Percentiles rank a stretch among this genome's conserved stretches.
These are phyloP conservation scores for Castor canadensis DNA, from an alignment of 2,113 vertebrate genomes.

Conservation along the genomic window DNA sequence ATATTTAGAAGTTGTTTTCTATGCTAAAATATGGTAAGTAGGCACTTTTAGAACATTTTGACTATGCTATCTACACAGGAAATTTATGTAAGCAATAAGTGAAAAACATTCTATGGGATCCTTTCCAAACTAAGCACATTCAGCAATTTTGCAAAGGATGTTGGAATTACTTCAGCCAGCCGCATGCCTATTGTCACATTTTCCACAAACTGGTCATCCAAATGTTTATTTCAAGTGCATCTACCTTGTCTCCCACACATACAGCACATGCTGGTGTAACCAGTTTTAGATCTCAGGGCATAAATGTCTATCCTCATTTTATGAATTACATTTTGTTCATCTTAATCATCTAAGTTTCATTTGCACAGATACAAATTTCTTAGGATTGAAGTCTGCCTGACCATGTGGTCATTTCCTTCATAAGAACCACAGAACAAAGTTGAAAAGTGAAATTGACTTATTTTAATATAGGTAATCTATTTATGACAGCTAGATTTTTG, in stretches of 20 bases:
- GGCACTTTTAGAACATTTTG: not conserved
- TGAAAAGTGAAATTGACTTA: not conserved
- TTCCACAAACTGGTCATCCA: not conserved
- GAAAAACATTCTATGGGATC: not conserved
- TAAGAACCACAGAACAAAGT: not conserved
- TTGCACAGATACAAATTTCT: not conserved
- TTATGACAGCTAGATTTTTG: not conserved
- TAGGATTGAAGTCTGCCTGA: not conserved
- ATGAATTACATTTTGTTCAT: not conserved
- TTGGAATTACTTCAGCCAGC: not conserved
- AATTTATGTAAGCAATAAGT: not conserved
- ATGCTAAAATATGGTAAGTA: not conserved
- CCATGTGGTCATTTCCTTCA: slow-evolving; percentile 3
- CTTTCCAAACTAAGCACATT: slow-evolving; percentile 35
- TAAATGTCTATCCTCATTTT: not conserved
- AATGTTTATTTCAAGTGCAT: not conserved
- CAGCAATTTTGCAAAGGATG: not conserved
- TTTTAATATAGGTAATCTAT: slow-evolving; percentile 21
- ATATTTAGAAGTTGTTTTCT: slow-evolving; percentile 13
- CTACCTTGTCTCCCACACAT: not conserved
- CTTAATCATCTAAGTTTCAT: slow-evolving; percentile 40
- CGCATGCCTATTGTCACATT: not conserved
- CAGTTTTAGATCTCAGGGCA: slow-evolving; percentile 15
- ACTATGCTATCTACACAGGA: not conserved
- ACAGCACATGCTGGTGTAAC: not conserved